Evolutionary conservation across 2,888 invertebrate genomes (phyloP), one percentile per base, ranked within the genome.

Genomic region (Lasius platythorax): DNA sequence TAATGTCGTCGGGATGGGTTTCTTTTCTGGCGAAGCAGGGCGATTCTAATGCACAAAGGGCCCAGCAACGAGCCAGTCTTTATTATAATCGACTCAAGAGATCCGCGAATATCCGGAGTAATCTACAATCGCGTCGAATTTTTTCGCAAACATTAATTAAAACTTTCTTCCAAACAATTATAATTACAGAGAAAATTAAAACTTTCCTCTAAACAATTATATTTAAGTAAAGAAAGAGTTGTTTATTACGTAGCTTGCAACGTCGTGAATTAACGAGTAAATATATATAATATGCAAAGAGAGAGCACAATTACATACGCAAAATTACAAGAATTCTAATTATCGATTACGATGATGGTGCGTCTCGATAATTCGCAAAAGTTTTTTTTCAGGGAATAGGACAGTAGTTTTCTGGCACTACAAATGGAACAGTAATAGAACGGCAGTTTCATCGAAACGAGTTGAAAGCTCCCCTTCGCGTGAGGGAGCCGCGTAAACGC

Each of bases 371-470:
- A 87, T 88, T 85, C 85, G 86, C 70, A 64, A 73, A 90, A 88
- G 43, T 78, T 88, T 88, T 75, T 75, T 85, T 86, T 78, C 85
- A 53, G 53, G 58, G 78, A 84, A 85, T 85, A 87, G 84, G 83
- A 89, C 84, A 86, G 82, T 83, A 87, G 84, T 87, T 88, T 87
- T 83, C 85, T 79, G 67, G 79, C 83, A 61, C 84, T 74, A 82
- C 85, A 85, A 88, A 89, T 86, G 88, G 89, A 88, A 87, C 90
- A 81, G 88, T 85, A 89, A 89, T 89, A 85, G 90, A 89, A 88
- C 87, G 88, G 90, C 83, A 89, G 86, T 89, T 89, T 88, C 90
- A 74, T 73, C 83, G 87, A 64, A 83, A 85, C 87, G 87, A 85
- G 87, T 85, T 88, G 89, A 87, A 88, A 89, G 89, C 67, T 53